A percentile compares a stretch with the other conserved stretches of the same genome.
Evolutionary conservation across 2,797 vertebrate genomes (phyloP).

Genomic region (Podarcis lilfordi): DNA sequence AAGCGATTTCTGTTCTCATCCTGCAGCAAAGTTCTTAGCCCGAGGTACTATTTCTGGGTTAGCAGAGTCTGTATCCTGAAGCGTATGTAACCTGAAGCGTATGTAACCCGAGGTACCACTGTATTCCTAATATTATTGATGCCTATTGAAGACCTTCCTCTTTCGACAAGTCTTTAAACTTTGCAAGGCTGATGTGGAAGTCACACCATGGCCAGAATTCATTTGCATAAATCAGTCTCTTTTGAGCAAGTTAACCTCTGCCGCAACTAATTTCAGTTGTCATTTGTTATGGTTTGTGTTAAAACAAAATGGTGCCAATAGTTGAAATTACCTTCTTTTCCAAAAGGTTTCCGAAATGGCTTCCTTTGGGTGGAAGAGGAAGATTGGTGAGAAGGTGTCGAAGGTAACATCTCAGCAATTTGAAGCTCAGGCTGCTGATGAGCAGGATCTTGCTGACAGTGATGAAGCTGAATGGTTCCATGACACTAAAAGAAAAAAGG

Average conservation of each 20-base stretch:
- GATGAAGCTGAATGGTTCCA: conserved; percentile 83
- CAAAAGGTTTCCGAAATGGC: conserved; percentile 82
- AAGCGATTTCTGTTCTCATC: no score
- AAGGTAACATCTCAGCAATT: conserved; percentile 88
- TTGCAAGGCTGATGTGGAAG: no score
- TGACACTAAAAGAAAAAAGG: conserved; percentile 84
- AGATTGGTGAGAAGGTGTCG: conserved; percentile 92
- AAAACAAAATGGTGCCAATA: neutral
- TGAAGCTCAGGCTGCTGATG: conserved; percentile 85
- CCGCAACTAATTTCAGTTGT: neutral
- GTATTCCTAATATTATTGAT: no score
- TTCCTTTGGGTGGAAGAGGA: conserved; percentile 97
- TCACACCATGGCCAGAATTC: neutral
- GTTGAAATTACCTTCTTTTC: neutral
- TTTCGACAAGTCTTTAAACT: no score
- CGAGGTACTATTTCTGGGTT: no score
- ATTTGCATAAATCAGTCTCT: neutral
- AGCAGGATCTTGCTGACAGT: conserved; percentile 56
- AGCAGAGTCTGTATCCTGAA: no score
- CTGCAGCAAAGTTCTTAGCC: no score
- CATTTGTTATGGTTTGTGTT: neutral
- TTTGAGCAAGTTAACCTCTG: neutral
- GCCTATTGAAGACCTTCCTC: no score
- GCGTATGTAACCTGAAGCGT: no score
- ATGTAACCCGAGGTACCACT: no score